Percentiles rank a stretch among this genome's conserved stretches.
Conservation (phyloP, 2,888 invertebrate genomes). For the Sarcophaga rosellei region DNA sequence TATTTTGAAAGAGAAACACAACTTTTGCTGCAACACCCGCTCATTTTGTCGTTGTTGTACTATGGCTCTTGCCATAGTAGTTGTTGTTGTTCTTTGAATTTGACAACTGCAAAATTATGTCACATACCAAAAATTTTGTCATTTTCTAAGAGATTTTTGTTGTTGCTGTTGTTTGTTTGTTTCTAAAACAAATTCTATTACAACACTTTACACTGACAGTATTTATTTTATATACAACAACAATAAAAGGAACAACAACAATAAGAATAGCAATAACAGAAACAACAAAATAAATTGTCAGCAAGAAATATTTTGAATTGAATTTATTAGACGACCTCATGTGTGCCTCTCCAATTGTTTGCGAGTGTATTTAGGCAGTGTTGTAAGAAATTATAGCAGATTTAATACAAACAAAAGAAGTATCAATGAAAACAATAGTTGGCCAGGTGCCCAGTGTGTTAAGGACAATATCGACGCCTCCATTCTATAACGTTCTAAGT, state of each 20-base stretch:
- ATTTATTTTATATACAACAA: not conserved
- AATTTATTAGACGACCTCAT: conserved; percentile 36
- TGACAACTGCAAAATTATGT: conserved; percentile 60
- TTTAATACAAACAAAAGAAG: not conserved
- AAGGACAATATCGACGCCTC: too few relatives aligned
- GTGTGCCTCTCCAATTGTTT: not conserved
- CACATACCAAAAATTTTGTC: conserved; percentile 59
- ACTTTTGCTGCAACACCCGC: conserved; percentile 48
- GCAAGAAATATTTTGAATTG: not conserved
- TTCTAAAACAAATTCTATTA: conserved; percentile 54
- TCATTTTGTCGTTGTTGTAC: conserved; percentile 29
- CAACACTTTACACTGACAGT: conserved; percentile 52
- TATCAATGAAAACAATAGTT: too few relatives aligned
- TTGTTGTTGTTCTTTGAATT: conserved; percentile 18
- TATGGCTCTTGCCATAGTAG: not conserved
- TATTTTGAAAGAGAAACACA: conserved; percentile 20
- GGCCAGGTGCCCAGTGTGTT: too few relatives aligned
- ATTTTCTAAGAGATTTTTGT: conserved; percentile 38
- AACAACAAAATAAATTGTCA: not conserved
- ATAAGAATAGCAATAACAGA: not conserved
- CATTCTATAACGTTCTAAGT: too few relatives aligned
- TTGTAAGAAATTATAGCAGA: conserved; percentile 1
- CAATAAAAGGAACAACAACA: conserved; percentile 2
- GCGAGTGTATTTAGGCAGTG: not conserved
- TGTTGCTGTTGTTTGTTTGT: not conserved